Base-by-base conservation (phyloP, 2,888 invertebrate species). In the Brachyopa scutellaris region DNA sequence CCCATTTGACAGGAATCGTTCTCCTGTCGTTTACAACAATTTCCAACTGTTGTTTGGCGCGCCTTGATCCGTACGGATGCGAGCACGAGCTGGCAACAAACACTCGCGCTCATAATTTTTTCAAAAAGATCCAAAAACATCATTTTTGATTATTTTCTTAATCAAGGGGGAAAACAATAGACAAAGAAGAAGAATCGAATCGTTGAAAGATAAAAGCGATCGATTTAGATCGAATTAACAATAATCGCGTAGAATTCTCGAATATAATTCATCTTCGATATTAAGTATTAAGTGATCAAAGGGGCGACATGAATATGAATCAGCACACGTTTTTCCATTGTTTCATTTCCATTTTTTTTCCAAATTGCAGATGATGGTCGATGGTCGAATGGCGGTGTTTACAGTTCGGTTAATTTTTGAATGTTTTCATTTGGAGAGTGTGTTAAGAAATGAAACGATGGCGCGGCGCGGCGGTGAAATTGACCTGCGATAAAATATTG, bases 261-360 rank as follows among this genome's bases (percentile, higher is more conserved):
- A 40, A 76, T 59, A 70, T 77, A 62, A 64, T 73, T 77, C 69
- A 70, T 82, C 67, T 70, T 51, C 49, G 45, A 84, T 74, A 84
- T 84, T 77, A 84, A 72, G 84, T 84, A 84, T 82, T 69, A 74
- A 84, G 69, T 84, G 84, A 84, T 84, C 84, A 84, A 84, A 84
- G 84, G 55, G 57, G 73, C 55, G 69, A 69, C 80, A 74, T 51
- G 69, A 70, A 74, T 59, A 62, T 74, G 62, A 74, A 72, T 70
- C 64, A 42, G 55, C 62, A 64, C 31, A n/a, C 53, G 17, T 19
- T n/a, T 49, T 26, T 3, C 17, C 3, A 26, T 26, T 26, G 26
- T 26, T 3, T 5, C 36, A 13, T n/a, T 79, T 53, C 45, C 42
- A 80, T 80, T 80, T 74, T 80, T 74, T 64, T 53, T 45, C 11